phyloP scores from a whole-genome alignment of 2,888 invertebrate genomes.

The Lochmaea crataegi region DNA sequence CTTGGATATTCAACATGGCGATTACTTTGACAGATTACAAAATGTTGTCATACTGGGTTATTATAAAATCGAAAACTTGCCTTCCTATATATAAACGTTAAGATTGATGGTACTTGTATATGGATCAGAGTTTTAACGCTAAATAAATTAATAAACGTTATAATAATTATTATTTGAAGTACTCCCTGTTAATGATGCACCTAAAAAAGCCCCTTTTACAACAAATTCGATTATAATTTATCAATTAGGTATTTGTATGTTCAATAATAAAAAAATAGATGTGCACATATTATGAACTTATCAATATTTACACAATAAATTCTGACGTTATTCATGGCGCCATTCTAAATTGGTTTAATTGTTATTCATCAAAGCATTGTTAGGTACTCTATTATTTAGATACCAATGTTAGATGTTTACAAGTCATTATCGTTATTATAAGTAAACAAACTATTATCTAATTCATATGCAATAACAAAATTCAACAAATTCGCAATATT shows the following conservation, averaged over 20 bases:
- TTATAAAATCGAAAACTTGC: too few relatives aligned
- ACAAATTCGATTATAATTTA: too few relatives aligned
- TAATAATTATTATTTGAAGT: too few relatives aligned
- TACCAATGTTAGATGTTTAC: not conserved
- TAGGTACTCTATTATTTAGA: not conserved
- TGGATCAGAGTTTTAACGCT: too few relatives aligned
- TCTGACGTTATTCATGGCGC: not conserved
- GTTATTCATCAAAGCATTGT: not conserved
- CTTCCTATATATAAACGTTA: too few relatives aligned
- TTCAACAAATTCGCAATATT: not conserved
- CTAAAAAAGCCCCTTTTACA: too few relatives aligned
- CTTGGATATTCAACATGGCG: too few relatives aligned
- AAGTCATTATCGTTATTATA: not conserved
- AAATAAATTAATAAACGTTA: too few relatives aligned
- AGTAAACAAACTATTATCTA: not conserved
- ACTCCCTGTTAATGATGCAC: too few relatives aligned
- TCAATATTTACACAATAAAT: not conserved
- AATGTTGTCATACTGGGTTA: too few relatives aligned
- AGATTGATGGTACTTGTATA: too few relatives aligned
- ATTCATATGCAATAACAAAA: not conserved
- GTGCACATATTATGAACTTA: not conserved
- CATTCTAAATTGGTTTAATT: not conserved
- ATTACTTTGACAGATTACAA: too few relatives aligned
- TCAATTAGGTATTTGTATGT: not conserved
- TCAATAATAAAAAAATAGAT: conserved; percentile 10